These are phyloP conservation scores for Sorex araneus DNA, from an alignment of 2,113 vertebrate genomes.

Conservation along the genomic window DNA sequence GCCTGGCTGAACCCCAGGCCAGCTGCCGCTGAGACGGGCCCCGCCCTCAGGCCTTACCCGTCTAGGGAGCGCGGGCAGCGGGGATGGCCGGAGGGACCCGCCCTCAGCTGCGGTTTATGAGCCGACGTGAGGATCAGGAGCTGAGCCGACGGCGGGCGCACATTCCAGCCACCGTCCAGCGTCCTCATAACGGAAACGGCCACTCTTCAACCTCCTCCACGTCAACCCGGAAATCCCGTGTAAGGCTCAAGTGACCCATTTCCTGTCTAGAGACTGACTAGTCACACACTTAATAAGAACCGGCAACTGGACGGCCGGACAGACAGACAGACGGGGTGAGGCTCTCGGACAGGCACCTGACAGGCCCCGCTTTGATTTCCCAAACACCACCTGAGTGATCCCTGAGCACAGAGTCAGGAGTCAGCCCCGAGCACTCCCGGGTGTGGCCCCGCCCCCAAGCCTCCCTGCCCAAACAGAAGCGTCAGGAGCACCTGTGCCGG, in stretches of 20 bases:
- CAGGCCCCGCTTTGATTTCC: no score
- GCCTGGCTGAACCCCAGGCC: slow-evolving; percentile 20
- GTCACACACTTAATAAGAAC: slow-evolving; percentile 17
- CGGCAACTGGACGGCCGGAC: neutral
- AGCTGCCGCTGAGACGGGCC: neutral
- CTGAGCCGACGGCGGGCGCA: neutral
- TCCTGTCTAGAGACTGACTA: slow-evolving; percentile 22
- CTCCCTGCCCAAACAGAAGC: no score
- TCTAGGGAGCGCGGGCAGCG: no score
- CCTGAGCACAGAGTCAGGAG: no score
- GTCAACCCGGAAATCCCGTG: slow-evolving; percentile 21
- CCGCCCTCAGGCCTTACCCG: no score
- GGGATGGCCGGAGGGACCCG: no score
- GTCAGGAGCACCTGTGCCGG: no score
- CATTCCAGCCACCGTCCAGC: slow-evolving; percentile 2
- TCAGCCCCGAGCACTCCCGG: no score
- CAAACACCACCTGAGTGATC: no score
- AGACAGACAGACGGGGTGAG: no score
- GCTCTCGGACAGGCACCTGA: no score
- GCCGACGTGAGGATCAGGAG: slow-evolving; percentile 9
- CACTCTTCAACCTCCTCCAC: neutral
- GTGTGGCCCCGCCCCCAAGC: no score
- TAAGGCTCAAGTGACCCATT: slow-evolving; percentile 35
- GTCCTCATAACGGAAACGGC: slow-evolving; percentile 53
- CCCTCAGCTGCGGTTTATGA: neutral